phyloP scores from a whole-genome alignment of 2,888 invertebrate genomes.

The Mactromeris polynyma region DNA sequence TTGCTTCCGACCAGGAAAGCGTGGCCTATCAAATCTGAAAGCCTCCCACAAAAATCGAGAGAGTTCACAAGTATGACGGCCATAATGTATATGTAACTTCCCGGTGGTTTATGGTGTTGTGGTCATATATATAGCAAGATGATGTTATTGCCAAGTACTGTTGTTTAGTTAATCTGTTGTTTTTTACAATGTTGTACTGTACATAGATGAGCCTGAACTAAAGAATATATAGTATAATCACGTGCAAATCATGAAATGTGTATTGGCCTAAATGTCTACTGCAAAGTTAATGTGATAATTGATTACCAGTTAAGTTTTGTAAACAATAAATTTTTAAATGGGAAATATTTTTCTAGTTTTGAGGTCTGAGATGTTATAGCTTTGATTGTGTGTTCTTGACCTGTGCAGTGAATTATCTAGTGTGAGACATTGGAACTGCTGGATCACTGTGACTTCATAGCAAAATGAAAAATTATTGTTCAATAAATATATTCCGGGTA shows the following conservation, averaged over 20 bases:
- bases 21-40: too few relatives aligned
- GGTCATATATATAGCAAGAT: too few relatives aligned
- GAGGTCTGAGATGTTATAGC: not conserved
- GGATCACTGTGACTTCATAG: too few relatives aligned
- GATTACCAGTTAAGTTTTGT: not conserved
- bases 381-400: not conserved
- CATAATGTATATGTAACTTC: not conserved
- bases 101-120: not conserved
- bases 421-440: not conserved
- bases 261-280: not conserved
- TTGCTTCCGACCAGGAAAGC: not conserved
- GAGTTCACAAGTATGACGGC: too few relatives aligned
- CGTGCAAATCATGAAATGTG: not conserved
- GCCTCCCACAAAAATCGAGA: too few relatives aligned
- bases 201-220: too few relatives aligned
- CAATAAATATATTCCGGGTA: too few relatives aligned
- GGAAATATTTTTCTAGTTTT: not conserved
- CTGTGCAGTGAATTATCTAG: not conserved
- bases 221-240: not conserved
- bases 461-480: too few relatives aligned
- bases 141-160: not conserved
- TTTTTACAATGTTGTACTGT: too few relatives aligned
- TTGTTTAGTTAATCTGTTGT: too few relatives aligned
- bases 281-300: not conserved
- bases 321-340: not conserved